phyloP scores from a whole-genome alignment of 2,888 invertebrate genomes.

The Cantharis flavilabris region DNA sequence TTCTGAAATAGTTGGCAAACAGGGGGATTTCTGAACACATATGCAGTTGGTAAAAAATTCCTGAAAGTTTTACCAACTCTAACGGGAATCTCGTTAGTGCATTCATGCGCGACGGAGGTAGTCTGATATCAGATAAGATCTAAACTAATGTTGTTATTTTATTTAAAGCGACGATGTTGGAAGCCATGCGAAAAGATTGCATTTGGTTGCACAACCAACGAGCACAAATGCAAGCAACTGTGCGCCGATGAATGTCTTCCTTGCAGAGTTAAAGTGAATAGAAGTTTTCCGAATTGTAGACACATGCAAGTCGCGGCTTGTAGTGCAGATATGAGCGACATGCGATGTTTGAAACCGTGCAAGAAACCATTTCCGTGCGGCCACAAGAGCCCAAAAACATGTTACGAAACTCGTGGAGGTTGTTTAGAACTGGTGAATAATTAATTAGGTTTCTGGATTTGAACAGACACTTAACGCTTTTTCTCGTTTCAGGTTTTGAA shows the following conservation, averaged over 20 bases:
- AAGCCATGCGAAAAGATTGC: neutral
- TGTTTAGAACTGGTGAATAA: slow-evolving; percentile 55
- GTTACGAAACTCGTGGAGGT: slow-evolving; percentile 57
- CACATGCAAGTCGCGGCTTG: neutral
- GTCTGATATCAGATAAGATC: neutral
- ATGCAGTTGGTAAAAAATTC: too few relatives aligned
- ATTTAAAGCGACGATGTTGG: slow-evolving; percentile 58
- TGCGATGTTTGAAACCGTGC: neutral
- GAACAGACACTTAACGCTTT: neutral
- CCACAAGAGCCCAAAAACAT: slow-evolving; percentile 42
- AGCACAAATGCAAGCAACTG: slow-evolving; percentile 34
- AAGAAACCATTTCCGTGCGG: too few relatives aligned
- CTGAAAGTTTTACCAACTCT: too few relatives aligned
- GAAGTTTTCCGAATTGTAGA: neutral
- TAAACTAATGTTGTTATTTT: slow-evolving; percentile 3
- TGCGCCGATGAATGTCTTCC: slow-evolving; percentile 61
- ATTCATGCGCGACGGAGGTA: neutral
- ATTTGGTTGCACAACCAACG: neutral
- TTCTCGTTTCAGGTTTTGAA: neutral
- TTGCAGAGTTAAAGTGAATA: neutral
- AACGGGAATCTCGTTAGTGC: too few relatives aligned
- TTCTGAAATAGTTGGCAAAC: too few relatives aligned
- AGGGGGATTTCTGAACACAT: too few relatives aligned
- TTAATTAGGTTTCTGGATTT: neutral
- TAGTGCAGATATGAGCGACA: too few relatives aligned